Percentiles rank a stretch among this genome's conserved stretches.
These are phyloP conservation scores for Anabas testudineus DNA, from an alignment of 2,797 vertebrate genomes.

Conservation along the genomic window DNA sequence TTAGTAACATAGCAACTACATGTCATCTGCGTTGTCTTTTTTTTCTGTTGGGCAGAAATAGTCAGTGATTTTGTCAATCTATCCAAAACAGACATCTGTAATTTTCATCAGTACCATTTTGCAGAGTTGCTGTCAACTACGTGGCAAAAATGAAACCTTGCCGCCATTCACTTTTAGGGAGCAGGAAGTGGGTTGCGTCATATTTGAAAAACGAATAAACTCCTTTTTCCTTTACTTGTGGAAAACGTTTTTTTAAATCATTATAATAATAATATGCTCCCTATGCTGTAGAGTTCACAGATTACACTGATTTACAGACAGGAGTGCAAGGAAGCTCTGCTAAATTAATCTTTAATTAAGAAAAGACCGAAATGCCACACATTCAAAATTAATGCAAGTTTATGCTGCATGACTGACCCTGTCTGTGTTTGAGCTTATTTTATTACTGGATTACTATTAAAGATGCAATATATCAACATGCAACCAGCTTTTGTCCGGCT, in stretches of 20 bases:
- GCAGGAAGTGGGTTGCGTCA: neutral
- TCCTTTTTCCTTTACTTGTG: neutral
- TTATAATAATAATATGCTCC: too few species aligned
- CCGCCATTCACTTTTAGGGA: neutral
- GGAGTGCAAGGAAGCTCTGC: too few species aligned
- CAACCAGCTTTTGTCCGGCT: neutral
- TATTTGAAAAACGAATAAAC: too few species aligned
- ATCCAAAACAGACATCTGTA: neutral
- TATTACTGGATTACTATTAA: neutral
- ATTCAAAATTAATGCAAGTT: neutral
- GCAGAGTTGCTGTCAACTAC: neutral
- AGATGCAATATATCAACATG: neutral
- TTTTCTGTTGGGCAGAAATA: neutral
- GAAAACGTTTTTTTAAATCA: neutral
- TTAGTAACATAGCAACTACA: neutral
- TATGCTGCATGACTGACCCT: neutral
- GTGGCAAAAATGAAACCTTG: neutral
- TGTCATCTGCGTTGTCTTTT: slow-evolving; percentile 1
- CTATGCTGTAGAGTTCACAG: too few species aligned
- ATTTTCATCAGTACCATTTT: neutral
- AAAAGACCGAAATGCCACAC: neutral
- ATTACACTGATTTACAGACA: neutral
- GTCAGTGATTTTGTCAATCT: neutral
- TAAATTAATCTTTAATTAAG: neutral
- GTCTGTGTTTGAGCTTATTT: neutral